phyloP scores from a whole-genome alignment of 2,797 vertebrate species.

The Pipistrellus pygmaeus region DNA sequence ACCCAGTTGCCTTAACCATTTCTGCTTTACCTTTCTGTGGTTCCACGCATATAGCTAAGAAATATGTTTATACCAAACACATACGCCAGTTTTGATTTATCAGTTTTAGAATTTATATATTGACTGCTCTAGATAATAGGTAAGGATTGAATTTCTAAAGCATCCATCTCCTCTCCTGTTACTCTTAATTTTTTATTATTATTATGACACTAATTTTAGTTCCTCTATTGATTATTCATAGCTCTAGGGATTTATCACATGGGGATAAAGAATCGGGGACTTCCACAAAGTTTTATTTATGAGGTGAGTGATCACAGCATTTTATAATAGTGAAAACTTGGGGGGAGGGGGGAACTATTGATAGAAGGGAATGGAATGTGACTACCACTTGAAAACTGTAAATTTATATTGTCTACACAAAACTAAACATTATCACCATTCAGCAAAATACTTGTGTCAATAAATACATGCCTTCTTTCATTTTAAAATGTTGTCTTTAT shows the following conservation, averaged over 20 bases:
- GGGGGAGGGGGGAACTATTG: background rate
- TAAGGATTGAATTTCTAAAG: constrained; percentile 31
- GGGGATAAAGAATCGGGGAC: background rate
- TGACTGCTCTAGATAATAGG: background rate
- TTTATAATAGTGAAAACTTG: background rate
- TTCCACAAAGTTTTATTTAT: constrained; percentile 14
- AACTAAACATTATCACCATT: background rate
- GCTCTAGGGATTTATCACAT: background rate
- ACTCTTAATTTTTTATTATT: background rate
- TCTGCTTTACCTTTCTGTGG: constrained; percentile 5
- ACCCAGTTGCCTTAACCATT: background rate
- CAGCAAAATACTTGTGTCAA: constrained; percentile 23
- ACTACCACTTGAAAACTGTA: background rate
- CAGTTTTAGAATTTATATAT: background rate
- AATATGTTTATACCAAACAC: background rate
- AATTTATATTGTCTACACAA: constrained; percentile 46
- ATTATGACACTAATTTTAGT: constrained; percentile 2
- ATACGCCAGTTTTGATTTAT: background rate
- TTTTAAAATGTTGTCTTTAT: background rate
- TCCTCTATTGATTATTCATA: background rate
- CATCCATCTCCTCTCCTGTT: background rate
- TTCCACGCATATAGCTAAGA: background rate
- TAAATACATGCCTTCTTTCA: constrained; percentile 3
- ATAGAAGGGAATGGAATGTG: background rate
- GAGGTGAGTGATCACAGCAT: background rate